Base-by-base conservation (phyloP, 2,888 invertebrate species). In the Drosophila borealis region DNA sequence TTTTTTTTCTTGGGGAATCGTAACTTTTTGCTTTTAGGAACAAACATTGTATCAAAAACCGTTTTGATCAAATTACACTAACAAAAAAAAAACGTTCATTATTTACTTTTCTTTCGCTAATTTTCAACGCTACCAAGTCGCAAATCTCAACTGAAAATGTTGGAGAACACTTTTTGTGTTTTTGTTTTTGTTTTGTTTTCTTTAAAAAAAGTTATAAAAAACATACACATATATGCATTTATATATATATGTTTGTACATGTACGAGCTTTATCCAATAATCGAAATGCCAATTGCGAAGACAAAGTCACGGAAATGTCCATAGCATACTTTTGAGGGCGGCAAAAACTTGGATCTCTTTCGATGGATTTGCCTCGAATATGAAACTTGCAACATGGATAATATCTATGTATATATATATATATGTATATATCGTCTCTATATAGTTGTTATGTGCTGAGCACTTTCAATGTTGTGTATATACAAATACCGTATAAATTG, bases 401-500 rank as follows among this genome's bases (percentile, higher is more conserved):
- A 8, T 9, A 17, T 17, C 1, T 17, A 49, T 9, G 19, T 17
- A 36, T 39, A 37, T 25, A 39, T 61, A 17, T 34, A 42, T 54
- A 8, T 49, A 48, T 63, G 34, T 25, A 33, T 29, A 17, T 46
- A 36, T 68, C 13, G 25, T 57, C 33, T 37, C 17, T 37, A 45
- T 48, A 37, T 57, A 61, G 50, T 65, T 53, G 25, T 69, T 48
- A 19, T 56, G 73, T 74, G 73, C 59, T 59, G 73, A 53, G 64
- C 74, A 74, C 71, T 45, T 49, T 50, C 55, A 33, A 53, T 70
- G 56, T 59, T 39, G 39, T 51, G 4, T 51, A 51, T 51, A 54
- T 54, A 42, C 42, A 54, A 42, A 66, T 75, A 63, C 46, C 71
- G 67, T 75, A 62, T 68, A 75, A 64, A 69, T 2, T 8, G 29